Conservation (phyloP, 2,888 invertebrate species). For the Sturmia bella region DNA sequence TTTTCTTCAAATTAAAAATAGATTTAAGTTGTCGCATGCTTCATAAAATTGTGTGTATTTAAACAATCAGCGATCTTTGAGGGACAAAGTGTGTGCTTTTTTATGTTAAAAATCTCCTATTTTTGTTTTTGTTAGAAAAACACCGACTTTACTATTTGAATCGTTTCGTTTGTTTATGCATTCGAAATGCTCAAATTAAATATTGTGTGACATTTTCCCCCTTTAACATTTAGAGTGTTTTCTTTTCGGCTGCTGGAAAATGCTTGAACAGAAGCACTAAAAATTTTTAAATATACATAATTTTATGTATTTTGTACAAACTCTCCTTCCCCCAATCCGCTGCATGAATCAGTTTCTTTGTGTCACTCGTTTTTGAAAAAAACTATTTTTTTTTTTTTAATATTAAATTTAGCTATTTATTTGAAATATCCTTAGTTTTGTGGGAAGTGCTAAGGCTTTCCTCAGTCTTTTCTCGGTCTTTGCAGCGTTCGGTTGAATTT, state of each 20-base stretch:
- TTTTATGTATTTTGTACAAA: constrained; percentile 49
- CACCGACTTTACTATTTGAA: constrained; percentile 30
- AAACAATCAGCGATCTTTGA: constrained; percentile 68
- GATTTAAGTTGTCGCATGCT: constrained; percentile 69
- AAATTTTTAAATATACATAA: constrained; percentile 31
- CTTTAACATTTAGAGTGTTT: constrained; percentile 29
- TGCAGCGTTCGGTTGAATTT: constrained; percentile 63
- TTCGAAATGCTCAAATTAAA: constrained; percentile 42
- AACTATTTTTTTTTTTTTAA: constrained; percentile 6
- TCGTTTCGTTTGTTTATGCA: constrained; percentile 14
- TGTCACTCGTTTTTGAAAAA: constrained; percentile 7
- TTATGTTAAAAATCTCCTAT: constrained; percentile 35
- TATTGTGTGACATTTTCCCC: constrained; percentile 56
- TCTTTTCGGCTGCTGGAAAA: neutral
- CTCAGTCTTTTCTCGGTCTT: constrained; percentile 67
- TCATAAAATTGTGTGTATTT: constrained; percentile 2
- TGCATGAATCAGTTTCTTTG: constrained; percentile 61
- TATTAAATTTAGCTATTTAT: neutral
- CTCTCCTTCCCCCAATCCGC: constrained; percentile 49
- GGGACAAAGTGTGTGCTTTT: constrained; percentile 39
- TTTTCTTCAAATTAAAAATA: constrained; percentile 66
- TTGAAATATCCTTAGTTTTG: constrained; percentile 51
- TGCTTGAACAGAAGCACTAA: constrained; percentile 8
- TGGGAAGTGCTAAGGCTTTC: constrained; percentile 31
- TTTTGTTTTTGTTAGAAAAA: constrained; percentile 27